A percentile compares a stretch with the other conserved stretches of the same genome.
Evolutionary conservation across 2,113 vertebrate species (phyloP).

Genomic region (Entosphenus tridentatus): DNA sequence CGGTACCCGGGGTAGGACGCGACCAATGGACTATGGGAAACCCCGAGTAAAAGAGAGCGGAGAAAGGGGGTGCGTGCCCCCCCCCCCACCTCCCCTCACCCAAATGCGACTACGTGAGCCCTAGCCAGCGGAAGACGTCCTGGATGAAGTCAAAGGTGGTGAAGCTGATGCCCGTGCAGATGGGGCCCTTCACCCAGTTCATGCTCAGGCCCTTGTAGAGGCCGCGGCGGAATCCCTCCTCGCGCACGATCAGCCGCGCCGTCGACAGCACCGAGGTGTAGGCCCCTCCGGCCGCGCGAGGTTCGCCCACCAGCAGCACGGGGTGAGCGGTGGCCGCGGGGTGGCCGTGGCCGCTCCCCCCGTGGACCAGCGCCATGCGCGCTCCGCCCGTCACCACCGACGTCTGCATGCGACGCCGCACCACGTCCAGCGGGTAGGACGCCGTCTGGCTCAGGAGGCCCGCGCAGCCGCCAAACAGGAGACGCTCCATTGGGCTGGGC

Average conservation of each 20-base stretch:
- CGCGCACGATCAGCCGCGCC: slow-evolving; percentile 27
- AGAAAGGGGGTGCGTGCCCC: too few species aligned
- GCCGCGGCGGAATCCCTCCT: slow-evolving; percentile 54
- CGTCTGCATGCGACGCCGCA: slow-evolving; percentile 86
- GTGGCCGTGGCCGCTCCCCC: background rate
- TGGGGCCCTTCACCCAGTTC: slow-evolving; percentile 97
- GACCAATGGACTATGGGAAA: too few species aligned
- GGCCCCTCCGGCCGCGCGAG: slow-evolving; percentile 20
- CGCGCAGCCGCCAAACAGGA: slow-evolving; percentile 68
- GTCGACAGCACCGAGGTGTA: background rate
- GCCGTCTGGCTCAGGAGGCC: slow-evolving; percentile 74
- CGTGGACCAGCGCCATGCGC: slow-evolving; percentile 22
- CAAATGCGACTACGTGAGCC: slow-evolving; percentile 12
- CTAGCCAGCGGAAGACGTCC: slow-evolving; percentile 52
- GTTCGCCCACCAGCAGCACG: slow-evolving; percentile 33
- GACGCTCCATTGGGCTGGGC: slow-evolving; percentile 52
- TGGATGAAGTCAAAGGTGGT: slow-evolving; percentile 86
- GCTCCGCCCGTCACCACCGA: slow-evolving; percentile 59
- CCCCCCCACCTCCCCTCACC: too few species aligned
- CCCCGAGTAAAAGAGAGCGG: too few species aligned
- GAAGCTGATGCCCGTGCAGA: slow-evolving; percentile 91
- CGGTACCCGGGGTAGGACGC: too few species aligned
- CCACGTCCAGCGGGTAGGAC: slow-evolving; percentile 86
- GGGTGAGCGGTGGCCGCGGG: background rate
- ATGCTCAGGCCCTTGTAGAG: slow-evolving; percentile 95